Conservation (phyloP, 92 coral and sea anemone genomes). For the Nematostella vectensis region DNA sequence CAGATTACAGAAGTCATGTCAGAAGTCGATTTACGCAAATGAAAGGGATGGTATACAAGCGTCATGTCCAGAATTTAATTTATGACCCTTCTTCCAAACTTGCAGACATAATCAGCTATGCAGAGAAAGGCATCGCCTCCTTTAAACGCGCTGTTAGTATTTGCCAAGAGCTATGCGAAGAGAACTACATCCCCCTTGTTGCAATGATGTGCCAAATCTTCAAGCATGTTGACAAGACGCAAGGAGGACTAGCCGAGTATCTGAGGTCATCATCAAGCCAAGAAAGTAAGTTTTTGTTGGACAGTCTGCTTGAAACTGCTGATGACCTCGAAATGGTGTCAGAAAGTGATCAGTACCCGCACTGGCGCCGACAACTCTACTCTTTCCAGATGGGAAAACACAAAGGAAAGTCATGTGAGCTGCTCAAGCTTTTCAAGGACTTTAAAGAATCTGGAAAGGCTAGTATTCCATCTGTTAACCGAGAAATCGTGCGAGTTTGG, state of each 20-base stretch:
- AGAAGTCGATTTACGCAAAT: constrained; percentile 58
- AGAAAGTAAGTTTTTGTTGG: constrained; percentile 22
- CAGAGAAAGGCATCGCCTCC: constrained; percentile 38
- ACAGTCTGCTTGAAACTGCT: constrained; percentile 31
- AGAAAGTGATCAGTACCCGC: constrained; percentile 36
- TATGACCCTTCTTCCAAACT: constrained; percentile 9
- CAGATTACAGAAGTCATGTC: background rate
- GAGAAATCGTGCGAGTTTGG: constrained; percentile 33
- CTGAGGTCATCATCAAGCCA: constrained; percentile 15
- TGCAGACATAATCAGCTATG: constrained; percentile 18
- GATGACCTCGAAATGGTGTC: constrained; percentile 48
- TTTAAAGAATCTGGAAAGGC: constrained; percentile 27
- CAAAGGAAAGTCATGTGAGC: constrained; percentile 5
- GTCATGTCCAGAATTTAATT: constrained; percentile 33
- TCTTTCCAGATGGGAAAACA: constrained; percentile 15
- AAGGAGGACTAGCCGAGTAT: constrained; percentile 32
- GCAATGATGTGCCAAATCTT: constrained; percentile 56
- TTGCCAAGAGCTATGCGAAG: constrained; percentile 24
- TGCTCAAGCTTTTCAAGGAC: constrained; percentile 20
- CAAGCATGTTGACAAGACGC: constrained; percentile 19
- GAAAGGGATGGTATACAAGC: constrained; percentile 61
- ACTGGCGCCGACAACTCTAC: constrained; percentile 28
- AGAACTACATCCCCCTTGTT: constrained; percentile 46
- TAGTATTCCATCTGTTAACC: constrained; percentile 45
- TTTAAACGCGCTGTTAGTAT: constrained; percentile 49